Percentiles rank a stretch among this genome's conserved stretches.
Conservation (phyloP, 2,888 invertebrate genomes). For the Argyresthia goedartella region DNA sequence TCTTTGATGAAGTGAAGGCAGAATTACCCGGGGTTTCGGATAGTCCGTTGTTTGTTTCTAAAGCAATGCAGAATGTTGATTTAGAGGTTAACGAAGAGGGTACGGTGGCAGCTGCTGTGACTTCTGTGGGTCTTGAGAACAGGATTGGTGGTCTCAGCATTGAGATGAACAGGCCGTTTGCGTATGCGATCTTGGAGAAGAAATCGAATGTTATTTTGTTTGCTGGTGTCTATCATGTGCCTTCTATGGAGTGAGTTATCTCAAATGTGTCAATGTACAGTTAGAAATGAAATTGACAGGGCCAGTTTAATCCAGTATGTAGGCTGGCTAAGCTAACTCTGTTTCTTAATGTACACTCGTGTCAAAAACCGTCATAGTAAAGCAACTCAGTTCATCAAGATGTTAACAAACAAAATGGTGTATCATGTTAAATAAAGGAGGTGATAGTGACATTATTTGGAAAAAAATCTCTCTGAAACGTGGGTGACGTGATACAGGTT, state of each 20-base stretch:
- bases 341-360: too few relatives aligned
- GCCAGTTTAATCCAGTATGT: too few relatives aligned
- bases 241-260: slow-evolving; percentile 12
- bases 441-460: too few relatives aligned
- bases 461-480: too few relatives aligned
- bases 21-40: slow-evolving; percentile 73
- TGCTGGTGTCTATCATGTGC: slow-evolving; percentile 66
- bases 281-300: too few relatives aligned
- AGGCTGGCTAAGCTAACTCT: too few relatives aligned
- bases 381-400: too few relatives aligned
- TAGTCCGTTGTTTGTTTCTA: slow-evolving; percentile 68
- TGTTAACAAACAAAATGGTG: too few relatives aligned
- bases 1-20: slow-evolving; percentile 70
- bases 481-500: too few relatives aligned
- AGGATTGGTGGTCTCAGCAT: slow-evolving; percentile 65
- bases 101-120: slow-evolving; percentile 76
- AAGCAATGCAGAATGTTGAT: slow-evolving; percentile 77
- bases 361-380: too few relatives aligned
- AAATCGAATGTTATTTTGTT: slow-evolving; percentile 72
- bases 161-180: slow-evolving; percentile 76
- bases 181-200: slow-evolving; percentile 75
- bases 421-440: too few relatives aligned
- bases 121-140: slow-evolving; percentile 59
- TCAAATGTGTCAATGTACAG: too few relatives aligned
- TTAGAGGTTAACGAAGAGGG: slow-evolving; percentile 83